Base-by-base conservation (phyloP, 2,888 invertebrate genomes). In the Tricholauxania praeusta region DNA sequence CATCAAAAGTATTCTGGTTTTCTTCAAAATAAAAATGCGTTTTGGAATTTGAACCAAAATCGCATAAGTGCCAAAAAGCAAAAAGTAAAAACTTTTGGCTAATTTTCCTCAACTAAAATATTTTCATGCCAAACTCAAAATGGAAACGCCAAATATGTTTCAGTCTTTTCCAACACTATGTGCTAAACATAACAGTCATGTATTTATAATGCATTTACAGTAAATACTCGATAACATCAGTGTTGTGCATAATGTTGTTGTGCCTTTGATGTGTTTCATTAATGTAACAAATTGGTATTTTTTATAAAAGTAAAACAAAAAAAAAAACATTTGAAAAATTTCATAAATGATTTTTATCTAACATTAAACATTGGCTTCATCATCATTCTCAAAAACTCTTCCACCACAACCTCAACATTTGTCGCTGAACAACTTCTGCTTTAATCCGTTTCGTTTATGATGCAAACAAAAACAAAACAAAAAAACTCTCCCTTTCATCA, bases 391-490 rank as follows among this genome's bases (percentile, higher is more conserved):
- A 69, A 72, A 71, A 39, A 28, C 28, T 28, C 28, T 28, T 4
- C 28, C 28, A 28, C 39, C 39, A 39, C 39, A 39, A 39, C 39
- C 39, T 39, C 64, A 64, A 70, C 70, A 70, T 62, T 70, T 70
- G 70, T 69, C 49, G 68, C 49, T 15, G 22, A 39, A 64, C 51
- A 63, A 57, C 65, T 65, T 28, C 39, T 63, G 65, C 67, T 68
- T 72, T 48, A 19, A 68, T 72, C 63, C 63, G 68, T 72, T 72
- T 63, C 68, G 63, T 68, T 71, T 47, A 72, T 77, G 39, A 39
- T 39, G 75, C 76, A 74, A 72, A 72, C 70, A 53, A 70, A 68
- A 71, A 55, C 69, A 71, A 55, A n/a, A 60, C 48, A 60, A 12
- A 12, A 22, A 17, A 60, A 57, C 17, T 32, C 52, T 48, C 32